Base-by-base conservation (phyloP, 2,113 vertebrate genomes). In the Lophochroa leadbeateri region DNA sequence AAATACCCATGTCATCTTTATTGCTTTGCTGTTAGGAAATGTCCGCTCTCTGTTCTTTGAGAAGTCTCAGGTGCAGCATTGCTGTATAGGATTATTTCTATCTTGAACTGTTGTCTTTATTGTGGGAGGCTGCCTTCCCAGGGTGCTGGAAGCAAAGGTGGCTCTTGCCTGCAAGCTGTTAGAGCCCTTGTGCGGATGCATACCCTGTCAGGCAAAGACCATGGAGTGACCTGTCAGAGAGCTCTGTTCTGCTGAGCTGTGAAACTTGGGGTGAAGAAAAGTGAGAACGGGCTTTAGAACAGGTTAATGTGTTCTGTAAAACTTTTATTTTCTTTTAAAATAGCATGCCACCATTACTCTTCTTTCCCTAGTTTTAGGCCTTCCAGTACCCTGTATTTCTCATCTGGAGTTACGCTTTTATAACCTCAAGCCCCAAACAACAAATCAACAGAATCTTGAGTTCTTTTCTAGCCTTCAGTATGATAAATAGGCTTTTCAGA, bases 101-200 rank as follows among this genome's bases (percentile, higher is more conserved):
- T 6, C 64, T 69, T 46, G n/a, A 81, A 14, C 5, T 24, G 20
- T 7, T 0, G 0, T 31, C 29, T 63, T 37, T 1, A 3, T 5
- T 28, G 16, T 50, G 17, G 28, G 33, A 94, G 16, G 9, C 23
- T 23, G 53, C 37, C 19, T 63, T 68, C 28, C 29, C 7, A 19
- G 10, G 33, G 8, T 39, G 27, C 16, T 80, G n/a, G 57, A 75
- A 57, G 37, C 12, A 41, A 21, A 58, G 23, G 31, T 76, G 46
- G 19, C 25, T n/a, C 20, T 11, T 63, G 18, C 12, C 47, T 63
- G n/a, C 6, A 41, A 83, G 24, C 23, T 63, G 7, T 35, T 82
- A 15, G 23, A 55, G 43, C 8, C 37, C 43, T 79, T 79, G 25
- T 24, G 24, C 37, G 17, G 29, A 9, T 46, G 35, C 7, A 14